Evolutionary conservation across 2,113 vertebrate species (phyloP).

Genomic region (Trochalopteron elliotii): DNA sequence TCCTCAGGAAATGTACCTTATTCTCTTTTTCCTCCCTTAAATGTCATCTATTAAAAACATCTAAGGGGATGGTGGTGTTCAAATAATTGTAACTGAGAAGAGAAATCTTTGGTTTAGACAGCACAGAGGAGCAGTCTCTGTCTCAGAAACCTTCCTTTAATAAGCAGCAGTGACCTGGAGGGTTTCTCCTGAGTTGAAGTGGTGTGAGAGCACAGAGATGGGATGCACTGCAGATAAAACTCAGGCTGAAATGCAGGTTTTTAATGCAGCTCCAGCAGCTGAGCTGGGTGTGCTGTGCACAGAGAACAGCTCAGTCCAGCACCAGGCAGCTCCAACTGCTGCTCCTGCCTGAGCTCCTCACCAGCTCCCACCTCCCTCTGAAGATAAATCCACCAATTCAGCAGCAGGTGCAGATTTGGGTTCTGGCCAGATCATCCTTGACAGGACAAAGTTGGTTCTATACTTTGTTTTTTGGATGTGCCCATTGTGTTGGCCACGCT

Average conservation of each 20-base stretch:
- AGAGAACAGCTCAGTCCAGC: too few relatives aligned
- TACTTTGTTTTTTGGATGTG: neutral
- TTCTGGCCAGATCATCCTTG: neutral
- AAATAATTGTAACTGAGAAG: neutral
- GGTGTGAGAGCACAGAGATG: neutral
- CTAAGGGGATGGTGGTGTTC: neutral
- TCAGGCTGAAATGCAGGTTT: neutral
- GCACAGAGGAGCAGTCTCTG: neutral
- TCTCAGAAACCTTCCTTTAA: neutral
- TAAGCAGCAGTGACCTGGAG: neutral
- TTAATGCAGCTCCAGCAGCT: neutral
- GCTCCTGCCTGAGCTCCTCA: neutral
- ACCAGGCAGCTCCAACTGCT: neutral
- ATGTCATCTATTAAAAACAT: neutral
- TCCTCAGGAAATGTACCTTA: neutral
- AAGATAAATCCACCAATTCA: neutral
- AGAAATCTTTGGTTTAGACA: neutral
- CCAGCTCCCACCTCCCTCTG: neutral
- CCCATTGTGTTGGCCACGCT: neutral
- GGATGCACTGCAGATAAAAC: neutral
- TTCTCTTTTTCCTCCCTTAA: neutral
- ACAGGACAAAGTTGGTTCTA: neutral
- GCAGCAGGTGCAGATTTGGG: neutral
- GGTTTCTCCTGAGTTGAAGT: neutral
- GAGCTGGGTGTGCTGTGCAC: neutral